phyloP scores from a whole-genome alignment of 2,113 vertebrate genomes.

The Alligator sinensis region DNA sequence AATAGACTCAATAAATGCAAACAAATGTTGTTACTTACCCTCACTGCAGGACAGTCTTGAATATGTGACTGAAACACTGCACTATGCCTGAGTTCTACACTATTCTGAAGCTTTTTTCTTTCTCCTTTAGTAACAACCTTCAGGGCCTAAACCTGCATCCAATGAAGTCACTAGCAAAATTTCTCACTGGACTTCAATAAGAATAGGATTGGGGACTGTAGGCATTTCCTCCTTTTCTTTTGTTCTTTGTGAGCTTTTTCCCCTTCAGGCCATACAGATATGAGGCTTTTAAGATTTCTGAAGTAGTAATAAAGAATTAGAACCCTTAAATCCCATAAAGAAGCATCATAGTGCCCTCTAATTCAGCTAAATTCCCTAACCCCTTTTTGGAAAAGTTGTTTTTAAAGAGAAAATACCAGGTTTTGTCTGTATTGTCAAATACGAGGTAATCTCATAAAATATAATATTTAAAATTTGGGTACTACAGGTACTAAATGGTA shows the following conservation, averaged over 20 bases:
- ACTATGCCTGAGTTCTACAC: background rate
- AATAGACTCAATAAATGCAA: background rate
- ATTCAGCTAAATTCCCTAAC: constrained; percentile 67
- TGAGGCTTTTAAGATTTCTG: constrained; percentile 77
- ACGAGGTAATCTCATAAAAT: background rate
- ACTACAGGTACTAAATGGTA: background rate
- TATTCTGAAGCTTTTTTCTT: constrained; percentile 37
- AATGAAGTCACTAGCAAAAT: constrained; percentile 30
- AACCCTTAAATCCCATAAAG: constrained; percentile 48
- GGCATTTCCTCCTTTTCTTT: constrained; percentile 36
- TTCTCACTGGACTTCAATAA: constrained; percentile 22
- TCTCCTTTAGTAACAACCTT: constrained; percentile 21
- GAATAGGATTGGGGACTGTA: constrained; percentile 35
- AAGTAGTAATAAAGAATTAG: constrained; percentile 35
- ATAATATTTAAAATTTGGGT: background rate
- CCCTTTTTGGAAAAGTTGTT: constrained; percentile 40
- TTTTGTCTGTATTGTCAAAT: constrained; percentile 36
- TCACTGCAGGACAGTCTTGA: constrained; percentile 22
- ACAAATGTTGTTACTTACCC: constrained; percentile 65
- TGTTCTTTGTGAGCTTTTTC: constrained; percentile 10
- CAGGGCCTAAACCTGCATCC: constrained; percentile 2
- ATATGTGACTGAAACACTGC: background rate
- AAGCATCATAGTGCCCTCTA: constrained; percentile 19
- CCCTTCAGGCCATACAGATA: constrained; percentile 70
- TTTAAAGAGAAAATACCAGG: constrained; percentile 1